These are phyloP conservation scores for Sympetrum striolatum DNA, from an alignment of 2,888 invertebrate genomes.

Conservation along the genomic window DNA sequence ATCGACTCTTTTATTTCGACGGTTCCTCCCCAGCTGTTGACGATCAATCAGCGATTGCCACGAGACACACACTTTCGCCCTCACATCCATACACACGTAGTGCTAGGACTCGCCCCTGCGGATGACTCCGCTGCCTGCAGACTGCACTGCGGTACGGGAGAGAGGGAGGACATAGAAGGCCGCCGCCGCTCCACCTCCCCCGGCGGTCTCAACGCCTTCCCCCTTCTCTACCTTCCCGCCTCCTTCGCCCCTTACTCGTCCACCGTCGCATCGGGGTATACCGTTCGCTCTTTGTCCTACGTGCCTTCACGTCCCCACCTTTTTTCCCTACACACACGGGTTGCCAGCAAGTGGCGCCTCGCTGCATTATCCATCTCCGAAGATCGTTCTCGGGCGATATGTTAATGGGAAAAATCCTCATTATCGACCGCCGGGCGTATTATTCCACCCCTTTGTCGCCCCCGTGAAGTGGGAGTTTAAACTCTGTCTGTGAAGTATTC, in stretches of 20 bases:
- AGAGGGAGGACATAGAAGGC: neutral
- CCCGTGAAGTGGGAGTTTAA: neutral
- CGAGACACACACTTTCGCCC: neutral
- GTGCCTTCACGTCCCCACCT: neutral
- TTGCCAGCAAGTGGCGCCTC: neutral
- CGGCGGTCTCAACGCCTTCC: neutral
- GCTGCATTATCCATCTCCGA: neutral
- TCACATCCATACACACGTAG: neutral
- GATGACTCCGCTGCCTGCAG: constrained; percentile 34
- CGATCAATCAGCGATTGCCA: constrained; percentile 7
- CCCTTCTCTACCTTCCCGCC: neutral
- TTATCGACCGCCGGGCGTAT: neutral
- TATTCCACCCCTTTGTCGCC: neutral
- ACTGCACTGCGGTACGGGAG: constrained; percentile 41
- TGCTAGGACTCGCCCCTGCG: constrained; percentile 33
- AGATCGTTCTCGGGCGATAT: neutral
- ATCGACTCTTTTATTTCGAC: constrained; percentile 19
- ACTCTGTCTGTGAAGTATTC: neutral
- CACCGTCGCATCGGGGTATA: neutral
- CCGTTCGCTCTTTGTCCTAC: neutral
- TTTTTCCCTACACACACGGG: neutral
- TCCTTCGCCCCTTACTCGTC: neutral
- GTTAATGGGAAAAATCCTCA: neutral
- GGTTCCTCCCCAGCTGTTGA: constrained; percentile 22
- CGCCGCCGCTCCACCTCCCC: constrained; percentile 17